Base-by-base conservation (phyloP, 2,113 vertebrate genomes). In the Reinhardtius hippoglossoides region DNA sequence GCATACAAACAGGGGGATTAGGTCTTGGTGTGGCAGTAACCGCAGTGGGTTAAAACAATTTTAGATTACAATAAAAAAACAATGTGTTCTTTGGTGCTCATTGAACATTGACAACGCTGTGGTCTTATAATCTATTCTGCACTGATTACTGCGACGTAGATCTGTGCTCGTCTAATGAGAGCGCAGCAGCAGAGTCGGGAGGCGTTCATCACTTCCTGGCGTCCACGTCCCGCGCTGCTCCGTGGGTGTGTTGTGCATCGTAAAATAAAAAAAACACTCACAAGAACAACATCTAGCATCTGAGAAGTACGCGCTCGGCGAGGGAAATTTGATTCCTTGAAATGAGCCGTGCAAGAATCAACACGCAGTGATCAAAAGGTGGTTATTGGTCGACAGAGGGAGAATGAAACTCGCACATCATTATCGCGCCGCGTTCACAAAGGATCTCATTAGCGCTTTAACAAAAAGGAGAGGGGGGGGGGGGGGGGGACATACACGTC, bases 61-160 rank as follows among this genome's bases (percentile, higher is more conserved):
- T 78, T 26, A 69, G 71, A 84, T 48, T 27, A 70, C 46, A 58
- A 78, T 74, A 56, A 87, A 40, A 87, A 40, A 87, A 21, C 67
- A 76, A 71, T 76, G 80, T 79, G 71, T 83, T 87, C 75, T 80
- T 80, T 67, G 58, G 31, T 12, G 37, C 71, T 85, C 70, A 76
- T 91, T 79, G 83, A 91, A 90, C 83, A 90, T 90, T 87, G 46
- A 90, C 52, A 76, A 46, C 44, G 62, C 60, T 76, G 71, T 60
- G 48, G 64, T 73, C 84, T 71, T 48, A 63, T 78, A 80, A 91
- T 74, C 78, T 71, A 23, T 48, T 46, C 23, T 18, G 1, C 80
- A 50, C 56, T 61, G 76, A 80, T 87, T 72, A 71, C 72, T 26
- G 55, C 6, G 3, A 48, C 4, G 35, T 5, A 35, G 56, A 75